Base-by-base conservation (phyloP, 2,888 invertebrate genomes). In the Pachydiplax longipennis region DNA sequence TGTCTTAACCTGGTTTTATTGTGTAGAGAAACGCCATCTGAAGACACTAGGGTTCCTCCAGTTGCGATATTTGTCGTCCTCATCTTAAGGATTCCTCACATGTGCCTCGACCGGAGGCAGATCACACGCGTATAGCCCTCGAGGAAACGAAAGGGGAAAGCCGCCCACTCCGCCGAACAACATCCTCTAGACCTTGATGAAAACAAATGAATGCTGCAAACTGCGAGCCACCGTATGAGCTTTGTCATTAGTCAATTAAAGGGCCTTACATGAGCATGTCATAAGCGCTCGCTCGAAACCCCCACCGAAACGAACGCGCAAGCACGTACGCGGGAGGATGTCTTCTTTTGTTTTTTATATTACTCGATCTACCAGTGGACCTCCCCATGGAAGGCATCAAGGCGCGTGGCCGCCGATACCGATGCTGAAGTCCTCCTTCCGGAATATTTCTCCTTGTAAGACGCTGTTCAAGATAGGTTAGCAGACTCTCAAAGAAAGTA, bases 211-310 rank as follows among this genome's bases (percentile, higher is more conserved):
- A 31, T 25, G 73, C 73, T 73, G 25, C 73, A 31, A 73, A 73
- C 73, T 73, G 73, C 73, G 73, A 73, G 73, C 25, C 73, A 73
- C 73, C 25, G 73, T 73, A 73, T 31, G 25, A 73, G 73, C 73
- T 73, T 73, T 73, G 73, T 73, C 73, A 73, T 73, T 73, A 73
- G 73, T 73, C 73, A 73, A 73, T 73, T 73, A 73, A 73, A 73
- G 25, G 73, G 73, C 12, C 73, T 73, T 73, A 25, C 73, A 73
- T 65, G 65, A 65, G 65, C 4, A 65, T 73, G 73, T 73, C 73
- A 73, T 73, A 73, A 73, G 73, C 73, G 25, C 25, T 65, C 65
- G 61, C 61, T 73, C 53, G 53, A 73, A 73, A 31, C 73, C 73
- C 73, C 73, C 25, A 6, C 65, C 65, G 25, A 65, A 73, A 31